Base-by-base conservation (phyloP, 2,113 vertebrate genomes). In the Okapia johnstoni region DNA sequence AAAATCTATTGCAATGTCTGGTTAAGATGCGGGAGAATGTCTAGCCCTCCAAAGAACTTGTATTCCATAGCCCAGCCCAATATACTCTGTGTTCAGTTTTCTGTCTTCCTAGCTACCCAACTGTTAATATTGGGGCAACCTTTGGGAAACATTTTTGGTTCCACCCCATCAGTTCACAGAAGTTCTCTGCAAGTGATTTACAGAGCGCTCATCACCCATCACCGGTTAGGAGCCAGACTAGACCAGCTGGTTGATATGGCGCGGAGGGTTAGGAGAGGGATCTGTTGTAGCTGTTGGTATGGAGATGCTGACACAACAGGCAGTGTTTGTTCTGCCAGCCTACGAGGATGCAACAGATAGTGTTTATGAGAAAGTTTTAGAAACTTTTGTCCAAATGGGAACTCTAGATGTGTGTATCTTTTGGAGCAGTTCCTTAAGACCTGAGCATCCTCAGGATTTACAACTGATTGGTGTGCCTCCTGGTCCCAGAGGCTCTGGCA, bases 191-290 rank as follows among this genome's bases (percentile, higher is more conserved):
- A 96, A 96, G 92, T 86, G 89, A 73, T 89, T 93, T 76, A 36
- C 15, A 54, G 58, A 77, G 76, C 57, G 50, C 73, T 92, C 25
- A 12, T 94, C 92, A 79, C 77, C 96, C 96, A 97, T 92, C 60
- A 73, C 85, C 79, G 12, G 87, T 61, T 73, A 5, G 96, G 97
- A 98, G 94, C 97, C 98, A 98, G 95, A 66, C 25, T 54, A 52
- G 55, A 60, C 96, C 96, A 98, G 95, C 97, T 98, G 97, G 96
- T 54, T 86, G 94, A 26, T 88, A 66, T 0, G 3, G 88, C 66
- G 66, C 60, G 50, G 93, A 73, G 93, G 85, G 57, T 70, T 92
- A 95, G 95, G 70, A 88, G 63, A 92, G 84, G 88, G 80, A 90
- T 92, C 84, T 98, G 88, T 96, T 97, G 73, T 93, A 28, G 55